Percentiles rank a stretch among this genome's conserved stretches.
phyloP scores from a whole-genome alignment of 2,888 invertebrate species.

The Operophtera brumata region DNA sequence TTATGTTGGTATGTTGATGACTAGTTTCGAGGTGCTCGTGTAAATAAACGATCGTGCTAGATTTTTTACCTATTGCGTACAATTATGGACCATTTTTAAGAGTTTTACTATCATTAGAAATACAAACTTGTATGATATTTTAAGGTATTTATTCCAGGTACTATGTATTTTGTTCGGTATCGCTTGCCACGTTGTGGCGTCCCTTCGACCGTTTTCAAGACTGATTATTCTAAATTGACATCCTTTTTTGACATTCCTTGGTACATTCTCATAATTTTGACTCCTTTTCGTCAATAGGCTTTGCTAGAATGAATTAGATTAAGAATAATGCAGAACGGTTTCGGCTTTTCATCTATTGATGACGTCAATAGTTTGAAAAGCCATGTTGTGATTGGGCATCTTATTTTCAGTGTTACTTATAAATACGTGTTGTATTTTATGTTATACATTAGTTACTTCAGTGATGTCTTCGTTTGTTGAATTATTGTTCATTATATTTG shows the following conservation, averaged over 20 bases:
- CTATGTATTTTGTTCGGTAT: conserved; percentile 40
- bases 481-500: conserved; percentile 3
- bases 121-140: conserved; percentile 51
- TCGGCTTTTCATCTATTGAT: conserved; percentile 71
- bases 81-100: conserved; percentile 73
- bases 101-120: conserved; percentile 44
- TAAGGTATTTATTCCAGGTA: conserved; percentile 72
- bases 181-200: conserved; percentile 44
- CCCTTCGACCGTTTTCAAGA: conserved; percentile 70
- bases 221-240: conserved; percentile 78
- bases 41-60: conserved; percentile 76
- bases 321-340: conserved; percentile 59
- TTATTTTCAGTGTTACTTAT: conserved; percentile 26
- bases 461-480: conserved; percentile 11
- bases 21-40: conserved; percentile 68
- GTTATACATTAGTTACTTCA: conserved; percentile 19
- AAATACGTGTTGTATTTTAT: conserved; percentile 26
- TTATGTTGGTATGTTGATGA: conserved; percentile 27
- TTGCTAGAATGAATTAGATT: conserved; percentile 53
- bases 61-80: conserved; percentile 77
- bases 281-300: conserved; percentile 42
- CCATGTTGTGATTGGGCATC: conserved; percentile 43
- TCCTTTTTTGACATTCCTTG: conserved; percentile 66
- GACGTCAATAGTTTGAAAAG: conserved; percentile 67
- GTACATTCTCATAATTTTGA: conserved; percentile 44